Base-by-base conservation (phyloP, 2,797 vertebrate species). In the Podargus strigoides region DNA sequence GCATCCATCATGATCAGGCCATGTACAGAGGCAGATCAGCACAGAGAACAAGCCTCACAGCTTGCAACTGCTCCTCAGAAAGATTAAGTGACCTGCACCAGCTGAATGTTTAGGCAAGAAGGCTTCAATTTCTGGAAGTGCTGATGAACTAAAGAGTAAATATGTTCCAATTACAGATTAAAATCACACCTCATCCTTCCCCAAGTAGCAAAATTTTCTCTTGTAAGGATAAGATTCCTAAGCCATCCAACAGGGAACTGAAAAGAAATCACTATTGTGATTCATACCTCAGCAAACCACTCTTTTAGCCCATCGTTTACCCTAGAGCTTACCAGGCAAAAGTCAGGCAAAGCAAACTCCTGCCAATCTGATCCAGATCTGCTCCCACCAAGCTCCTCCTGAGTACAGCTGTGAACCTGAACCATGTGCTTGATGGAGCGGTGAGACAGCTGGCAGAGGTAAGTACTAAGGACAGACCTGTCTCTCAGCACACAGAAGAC, bases 401-500 rank as follows among this genome's bases (percentile, higher is more conserved):
- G 6, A 64, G 22, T 19, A 49, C n/a, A 49, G 24, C 27, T 53
- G 47, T 3, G 27, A 86, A 19, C 37, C 15, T 30, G 44, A 76
- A 37, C 47, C 6, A 5, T 2, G 52, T 7, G 32, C 39, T 6
- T 47, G n/a, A 53, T 1, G 0, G 14, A 72, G 55, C 74, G 50
- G 55, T 0, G 3, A 78, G 24, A 46, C 9, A 6, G 23, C 41
- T 34, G 21, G 59, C 37, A 79, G 47, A 80, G 46, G 12, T 0
- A 0, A 72, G 39, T 2, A 8, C 41, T 7, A 21, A 1, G 3
- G 66, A 14, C 21, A 84, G 47, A 67, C 19, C 8, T 50, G 32
- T 49, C 39, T 9, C 46, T 59, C 9, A 21, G 39, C 20, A 34
- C 0, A 0, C 27, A 70, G 63, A 37, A 44, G 32, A 34, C 0